Evolutionary conservation across 2,888 invertebrate genomes (phyloP), one percentile per base, ranked within the genome.

Genomic region (Zelleria hepariella): DNA sequence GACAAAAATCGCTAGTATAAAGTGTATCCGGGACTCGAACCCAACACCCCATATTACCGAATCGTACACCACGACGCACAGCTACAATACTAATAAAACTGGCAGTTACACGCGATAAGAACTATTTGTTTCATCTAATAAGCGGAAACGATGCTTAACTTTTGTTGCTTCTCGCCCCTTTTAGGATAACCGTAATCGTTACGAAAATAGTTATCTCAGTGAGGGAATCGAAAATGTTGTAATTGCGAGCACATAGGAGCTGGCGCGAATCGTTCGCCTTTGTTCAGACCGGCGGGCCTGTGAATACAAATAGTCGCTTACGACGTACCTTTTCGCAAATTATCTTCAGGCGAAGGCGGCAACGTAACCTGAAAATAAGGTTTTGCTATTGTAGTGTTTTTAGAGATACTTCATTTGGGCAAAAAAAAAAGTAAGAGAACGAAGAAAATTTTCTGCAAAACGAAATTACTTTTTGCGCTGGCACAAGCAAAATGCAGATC

Each of bases 321-420:
- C 60, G 65, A 72, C 71, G 67, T 80, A 84, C 86, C 83, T 82
- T 80, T 78, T 80, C 73, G 81, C 83, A 83, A 85, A 84, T 86
- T 78, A 85, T 83, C 78, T 77, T 69, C 66, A 72, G 67, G 71
- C 73, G 55, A 75, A 78, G 75, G 75, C 77, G 72, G 81, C 75
- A 75, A 77, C 75, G 80, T 70, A 80, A 85, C 75, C 86, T 86
- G 84, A 65, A 77, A 85, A 78, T 74, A 81, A 79, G 72, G 74
- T 77, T 78, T 47, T 25, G 51, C 47, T 18, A 27, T 27, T 57
- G 27, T 48, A 58, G 48, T 52, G 26, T 21, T 54, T 60, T 58
- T 74, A 71, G 71, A 69, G 72, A 70, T 69, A 70, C 71, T 65
- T 77, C 77, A 76, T 74, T 77, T 70, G 26, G 25, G 15, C 6